These are phyloP conservation scores for Spinibarbus caldwelli DNA, from an alignment of 2,797 vertebrate species.

Conservation along the genomic window DNA sequence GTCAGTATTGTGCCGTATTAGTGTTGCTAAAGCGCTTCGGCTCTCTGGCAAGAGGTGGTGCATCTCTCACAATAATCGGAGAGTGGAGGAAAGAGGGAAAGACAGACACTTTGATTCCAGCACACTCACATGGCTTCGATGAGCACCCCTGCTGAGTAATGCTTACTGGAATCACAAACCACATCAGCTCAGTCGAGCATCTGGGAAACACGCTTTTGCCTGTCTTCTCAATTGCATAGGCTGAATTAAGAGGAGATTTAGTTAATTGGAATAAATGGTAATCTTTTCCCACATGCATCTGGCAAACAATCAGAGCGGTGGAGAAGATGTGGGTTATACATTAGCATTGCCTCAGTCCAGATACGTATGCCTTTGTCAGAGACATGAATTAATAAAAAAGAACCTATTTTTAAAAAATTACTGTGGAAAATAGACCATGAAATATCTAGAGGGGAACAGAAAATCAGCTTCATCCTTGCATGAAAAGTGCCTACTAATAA, in stretches of 20 bases:
- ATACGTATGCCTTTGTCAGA: slow-evolving; percentile 19
- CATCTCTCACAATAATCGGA: background rate
- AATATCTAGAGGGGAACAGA: slow-evolving; percentile 15
- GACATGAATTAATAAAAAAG: slow-evolving; percentile 18
- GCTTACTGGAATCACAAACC: slow-evolving; percentile 28
- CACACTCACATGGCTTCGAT: background rate
- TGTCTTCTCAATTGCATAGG: slow-evolving; percentile 37
- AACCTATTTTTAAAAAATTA: slow-evolving; percentile 19
- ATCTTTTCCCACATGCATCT: slow-evolving; percentile 16
- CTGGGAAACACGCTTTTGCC: slow-evolving; percentile 16
- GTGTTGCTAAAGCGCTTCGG: background rate
- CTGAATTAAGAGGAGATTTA: slow-evolving; percentile 48
- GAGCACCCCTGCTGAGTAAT: slow-evolving; percentile 26
- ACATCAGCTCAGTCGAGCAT: slow-evolving; percentile 21
- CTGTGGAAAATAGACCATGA: slow-evolving; percentile 23
- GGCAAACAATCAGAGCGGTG: slow-evolving; percentile 8
- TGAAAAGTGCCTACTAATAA: background rate
- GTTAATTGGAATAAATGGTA: slow-evolving; percentile 39
- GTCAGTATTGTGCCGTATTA: background rate
- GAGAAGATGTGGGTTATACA: slow-evolving; percentile 22
- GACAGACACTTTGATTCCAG: background rate
- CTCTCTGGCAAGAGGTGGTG: background rate
- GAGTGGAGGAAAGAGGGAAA: background rate
- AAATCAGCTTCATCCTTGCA: slow-evolving; percentile 10
- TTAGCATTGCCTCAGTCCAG: slow-evolving; percentile 36